These are phyloP conservation scores for Indri indri DNA, from an alignment of 2,113 vertebrate species.

Conservation along the genomic window DNA sequence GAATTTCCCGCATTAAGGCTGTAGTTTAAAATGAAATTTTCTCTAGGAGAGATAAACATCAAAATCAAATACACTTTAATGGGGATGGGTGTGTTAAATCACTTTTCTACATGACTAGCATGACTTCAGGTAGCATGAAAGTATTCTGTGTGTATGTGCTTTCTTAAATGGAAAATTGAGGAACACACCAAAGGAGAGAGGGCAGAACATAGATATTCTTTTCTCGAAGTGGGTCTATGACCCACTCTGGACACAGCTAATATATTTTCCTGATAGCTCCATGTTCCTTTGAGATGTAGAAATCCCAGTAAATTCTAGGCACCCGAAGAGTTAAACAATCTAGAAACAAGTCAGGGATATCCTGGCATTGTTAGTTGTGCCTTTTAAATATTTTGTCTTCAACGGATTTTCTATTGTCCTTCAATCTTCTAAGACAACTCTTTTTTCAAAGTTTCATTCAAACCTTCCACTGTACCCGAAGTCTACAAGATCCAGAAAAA, in stretches of 20 bases:
- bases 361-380: not conserved
- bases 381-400: not conserved
- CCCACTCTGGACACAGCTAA: not conserved
- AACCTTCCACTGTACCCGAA: not conserved
- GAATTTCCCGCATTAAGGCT: not conserved
- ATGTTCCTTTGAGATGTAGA: not conserved
- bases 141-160: not conserved
- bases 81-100: not conserved
- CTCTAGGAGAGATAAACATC: not conserved
- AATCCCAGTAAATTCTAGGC: not conserved
- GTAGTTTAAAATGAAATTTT: not conserved
- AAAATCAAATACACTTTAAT: not conserved
- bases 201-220: not conserved
- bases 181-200: not conserved
- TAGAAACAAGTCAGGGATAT: not conserved
- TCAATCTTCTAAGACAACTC: not conserved
- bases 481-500: not conserved
- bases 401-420: not conserved
- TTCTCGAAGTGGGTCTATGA: not conserved
- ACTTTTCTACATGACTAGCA: not conserved
- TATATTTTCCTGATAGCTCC: not conserved
- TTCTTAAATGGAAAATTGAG: not conserved
- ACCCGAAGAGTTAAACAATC: not conserved
- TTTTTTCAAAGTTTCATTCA: not conserved
- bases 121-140: not conserved